Base-by-base conservation (phyloP, 2,113 vertebrate species). In the Brachypteracias leptosomus region DNA sequence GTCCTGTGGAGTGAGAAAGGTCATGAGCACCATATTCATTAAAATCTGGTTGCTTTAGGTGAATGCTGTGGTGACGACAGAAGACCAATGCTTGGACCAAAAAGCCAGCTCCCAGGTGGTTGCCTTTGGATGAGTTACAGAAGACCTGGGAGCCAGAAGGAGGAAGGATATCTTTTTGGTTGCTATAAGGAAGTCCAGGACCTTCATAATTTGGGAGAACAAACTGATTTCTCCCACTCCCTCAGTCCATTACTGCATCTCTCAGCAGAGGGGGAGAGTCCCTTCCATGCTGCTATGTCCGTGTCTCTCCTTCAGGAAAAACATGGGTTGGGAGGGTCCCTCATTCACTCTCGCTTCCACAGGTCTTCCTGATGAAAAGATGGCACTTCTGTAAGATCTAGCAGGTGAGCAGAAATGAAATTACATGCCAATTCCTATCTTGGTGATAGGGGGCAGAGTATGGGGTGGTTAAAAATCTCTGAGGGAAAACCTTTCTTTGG, bases 281-380 rank as follows among this genome's bases (percentile, higher is more conserved):
- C 25, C 17, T 7, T 29, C 11, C 5, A 5, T 71, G 29, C 15
- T 85, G 13, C 38, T 31, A 16, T 49, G 3, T 44, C 15, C 21
- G 6, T 36, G 7, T 11, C 4, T 16, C 28, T 57, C 13, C 44
- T 61, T 15, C 22, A 35, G 28, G 57, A 70, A 91, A 88, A 73
- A 42, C 1, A 0, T n/a, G n/a, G 10, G 28, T 5, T 63, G 17
- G 8, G 8, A 74, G 4, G 2, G 18, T 59, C 9, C 5, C 25
- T 75, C 46, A 59, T 83, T 79, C 44, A 70, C 19, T 31, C 16
- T 62, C 44, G 6, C 10, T 29, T 77, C n/a, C n/a, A 38, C 26
- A 28, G 22, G 29, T 63, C 46, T 57, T 74, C 47, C 44, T 61
- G 20, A 10, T 46, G 29, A 25, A 82, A 19, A 80, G 14, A 36